These are phyloP conservation scores for Furcula furcula DNA, from an alignment of 2,888 invertebrate genomes.

Conservation along the genomic window DNA sequence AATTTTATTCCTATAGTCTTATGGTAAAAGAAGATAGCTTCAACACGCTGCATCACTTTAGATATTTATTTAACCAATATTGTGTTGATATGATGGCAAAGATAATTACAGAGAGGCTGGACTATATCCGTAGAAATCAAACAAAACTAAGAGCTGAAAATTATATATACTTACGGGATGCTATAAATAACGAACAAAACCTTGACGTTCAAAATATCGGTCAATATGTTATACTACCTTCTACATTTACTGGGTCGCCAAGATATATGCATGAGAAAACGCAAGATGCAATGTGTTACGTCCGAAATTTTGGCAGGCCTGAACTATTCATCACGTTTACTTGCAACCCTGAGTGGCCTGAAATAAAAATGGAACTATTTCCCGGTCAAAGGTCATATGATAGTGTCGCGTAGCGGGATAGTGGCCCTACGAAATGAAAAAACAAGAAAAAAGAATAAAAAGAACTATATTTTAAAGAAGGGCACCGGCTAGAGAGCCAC, in stretches of 20 bases:
- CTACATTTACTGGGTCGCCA: constrained; percentile 24
- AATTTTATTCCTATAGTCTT: constrained; percentile 27
- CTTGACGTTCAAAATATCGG: constrained; percentile 21
- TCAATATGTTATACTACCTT: constrained; percentile 22
- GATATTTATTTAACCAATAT: constrained; percentile 23
- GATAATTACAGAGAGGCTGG: constrained; percentile 28
- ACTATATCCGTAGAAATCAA: constrained; percentile 25
- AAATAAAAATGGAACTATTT: constrained; percentile 21
- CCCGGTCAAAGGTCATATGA: constrained; percentile 17
- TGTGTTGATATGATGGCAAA: constrained; percentile 26
- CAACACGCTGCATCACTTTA: constrained; percentile 21
- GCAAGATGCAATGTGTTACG: constrained; percentile 25
- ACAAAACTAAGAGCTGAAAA: constrained; percentile 21
- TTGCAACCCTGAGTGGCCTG: constrained; percentile 23
- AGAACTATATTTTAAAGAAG: no score
- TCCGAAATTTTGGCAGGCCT: constrained; percentile 21
- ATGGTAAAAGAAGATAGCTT: constrained; percentile 19
- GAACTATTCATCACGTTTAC: constrained; percentile 24
- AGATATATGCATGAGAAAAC: constrained; percentile 22
- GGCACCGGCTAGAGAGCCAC: no score
- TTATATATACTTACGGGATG: constrained; percentile 24
- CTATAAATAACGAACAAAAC: constrained; percentile 19
- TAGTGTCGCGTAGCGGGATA: no score
- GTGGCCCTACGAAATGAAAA: no score
- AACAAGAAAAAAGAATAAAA: no score